A percentile compares a stretch with the other conserved stretches of the same genome.
phyloP scores from a whole-genome alignment of 1,140 invertebrate genomes.

The Calliopsis andreniformis region DNA sequence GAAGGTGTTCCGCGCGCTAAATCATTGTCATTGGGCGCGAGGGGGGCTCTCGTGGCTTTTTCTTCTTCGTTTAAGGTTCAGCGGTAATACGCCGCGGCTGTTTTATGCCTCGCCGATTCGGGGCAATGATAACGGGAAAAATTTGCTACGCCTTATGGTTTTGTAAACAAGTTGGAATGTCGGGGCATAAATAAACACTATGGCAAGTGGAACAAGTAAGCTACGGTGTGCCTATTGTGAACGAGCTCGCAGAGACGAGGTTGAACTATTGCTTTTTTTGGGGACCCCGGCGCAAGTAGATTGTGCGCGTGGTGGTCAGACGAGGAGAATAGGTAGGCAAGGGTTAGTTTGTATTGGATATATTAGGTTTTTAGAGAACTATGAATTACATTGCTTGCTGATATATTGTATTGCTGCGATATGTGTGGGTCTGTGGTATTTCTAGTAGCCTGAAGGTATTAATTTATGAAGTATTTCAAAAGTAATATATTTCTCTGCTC shows the following conservation, averaged over 20 bases:
- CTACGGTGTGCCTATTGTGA: constrained; percentile 1
- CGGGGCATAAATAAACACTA: neutral
- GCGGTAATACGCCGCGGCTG: neutral
- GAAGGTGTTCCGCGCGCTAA: constrained; percentile 17
- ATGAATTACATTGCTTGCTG: too few species aligned
- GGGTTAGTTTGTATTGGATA: too few species aligned
- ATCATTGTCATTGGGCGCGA: constrained; percentile 1
- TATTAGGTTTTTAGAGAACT: too few species aligned
- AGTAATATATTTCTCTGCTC: too few species aligned
- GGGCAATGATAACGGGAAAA: constrained; percentile 5
- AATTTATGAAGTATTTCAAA: too few species aligned
- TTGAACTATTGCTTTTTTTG: neutral
- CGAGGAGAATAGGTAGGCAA: too few species aligned
- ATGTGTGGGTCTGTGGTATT: too few species aligned
- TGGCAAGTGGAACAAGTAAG: neutral
- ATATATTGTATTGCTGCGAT: too few species aligned
- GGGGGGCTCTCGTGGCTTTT: neutral
- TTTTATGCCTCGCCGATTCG: neutral
- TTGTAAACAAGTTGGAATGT: neutral
- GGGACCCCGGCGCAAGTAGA: neutral
- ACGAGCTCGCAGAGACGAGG: neutral
- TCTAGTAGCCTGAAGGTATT: too few species aligned
- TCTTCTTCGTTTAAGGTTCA: neutral
- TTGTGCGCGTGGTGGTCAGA: neutral
- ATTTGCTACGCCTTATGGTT: neutral